Base-by-base conservation (phyloP, 1,140 invertebrate species). In the Aphaenogaster ashmeadi region DNA sequence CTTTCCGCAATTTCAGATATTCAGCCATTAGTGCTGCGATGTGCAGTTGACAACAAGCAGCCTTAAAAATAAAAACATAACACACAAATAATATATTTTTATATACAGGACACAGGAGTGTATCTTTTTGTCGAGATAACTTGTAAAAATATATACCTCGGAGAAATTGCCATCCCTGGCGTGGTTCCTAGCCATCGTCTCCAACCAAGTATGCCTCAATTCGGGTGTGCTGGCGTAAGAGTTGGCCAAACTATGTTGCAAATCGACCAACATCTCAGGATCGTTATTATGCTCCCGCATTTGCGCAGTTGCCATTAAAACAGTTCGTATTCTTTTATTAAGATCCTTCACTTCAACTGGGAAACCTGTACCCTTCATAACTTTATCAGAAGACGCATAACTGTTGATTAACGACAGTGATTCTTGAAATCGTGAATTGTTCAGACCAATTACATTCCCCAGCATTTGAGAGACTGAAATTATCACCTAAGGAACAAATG, bases 221-320 rank as follows among this genome's bases (percentile, higher is more conserved):
- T 99, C 98, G 3, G 99, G 98, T 0, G 98, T 99, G 75, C 98
- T 98, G 64, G 98, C 98, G 94, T 99, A 99, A 0, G 98, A 99
- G 94, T 99, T 98, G 0, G 99, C 99, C 72, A 99, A 95, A 91
- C 98, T 98, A 93, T 99, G 97, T 94, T 99, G 98, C 54, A 99
- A 96, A 95, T 99, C 99, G 0, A 99, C 97, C 80, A 99, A 93
- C 95, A 98, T 97, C 93, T 99, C 98, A 13, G 98, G 98, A 95
- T 99, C 98, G 88, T 98, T 96, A 93, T 98, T 97, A 94, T 99
- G 96, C 92, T 98, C 98, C 75, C 98, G 97, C 97, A 99, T 98
- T 92, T 99, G 98, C 2, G 98, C 97, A 0, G 99, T 99, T 3
- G 99, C 99, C 96, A 99, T 98, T 11, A 99, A 96, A 13, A 99